phyloP scores from a whole-genome alignment of 2,888 invertebrate species.

The Flexamia atlantica region DNA sequence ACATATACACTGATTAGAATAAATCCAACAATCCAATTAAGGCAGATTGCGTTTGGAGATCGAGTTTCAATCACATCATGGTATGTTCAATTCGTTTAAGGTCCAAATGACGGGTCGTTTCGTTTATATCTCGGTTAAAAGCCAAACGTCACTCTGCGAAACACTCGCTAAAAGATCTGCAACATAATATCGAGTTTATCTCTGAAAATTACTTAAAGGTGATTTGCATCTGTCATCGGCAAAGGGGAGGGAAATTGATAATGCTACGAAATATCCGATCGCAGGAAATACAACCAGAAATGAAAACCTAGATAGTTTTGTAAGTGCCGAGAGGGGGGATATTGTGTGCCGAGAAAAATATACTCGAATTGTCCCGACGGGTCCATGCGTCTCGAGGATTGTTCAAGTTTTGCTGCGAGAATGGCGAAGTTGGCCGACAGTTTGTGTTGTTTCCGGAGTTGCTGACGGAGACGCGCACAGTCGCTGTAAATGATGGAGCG shows the following conservation, averaged over 20 bases:
- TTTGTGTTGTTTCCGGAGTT: slow-evolving; percentile 41
- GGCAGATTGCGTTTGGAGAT: too few species aligned
- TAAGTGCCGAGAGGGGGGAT: slow-evolving; percentile 6
- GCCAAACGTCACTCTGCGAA: too few species aligned
- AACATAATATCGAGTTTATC: too few species aligned
- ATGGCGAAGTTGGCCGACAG: slow-evolving; percentile 28
- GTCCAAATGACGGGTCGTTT: too few species aligned
- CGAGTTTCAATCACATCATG: too few species aligned
- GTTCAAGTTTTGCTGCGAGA: slow-evolving; percentile 5
- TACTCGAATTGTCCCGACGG: slow-evolving; percentile 1
- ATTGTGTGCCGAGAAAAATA: slow-evolving; percentile 38
- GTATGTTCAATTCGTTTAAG: too few species aligned
- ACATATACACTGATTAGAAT: too few species aligned
- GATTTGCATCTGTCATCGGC: neutral
- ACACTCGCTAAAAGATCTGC: too few species aligned
- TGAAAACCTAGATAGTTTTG: slow-evolving; percentile 11
- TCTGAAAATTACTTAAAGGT: too few species aligned
- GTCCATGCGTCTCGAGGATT: slow-evolving; percentile 14
- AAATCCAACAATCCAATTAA: too few species aligned
- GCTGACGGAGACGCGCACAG: neutral
- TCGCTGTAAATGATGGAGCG: slow-evolving; percentile 33
- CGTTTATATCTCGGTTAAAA: too few species aligned
- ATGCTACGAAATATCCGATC: neutral
- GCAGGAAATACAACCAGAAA: slow-evolving; percentile 26
- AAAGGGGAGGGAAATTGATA: slow-evolving; percentile 14